These are phyloP conservation scores for Geotrupes spiniger DNA, from an alignment of 2,888 invertebrate genomes.

Conservation along the genomic window DNA sequence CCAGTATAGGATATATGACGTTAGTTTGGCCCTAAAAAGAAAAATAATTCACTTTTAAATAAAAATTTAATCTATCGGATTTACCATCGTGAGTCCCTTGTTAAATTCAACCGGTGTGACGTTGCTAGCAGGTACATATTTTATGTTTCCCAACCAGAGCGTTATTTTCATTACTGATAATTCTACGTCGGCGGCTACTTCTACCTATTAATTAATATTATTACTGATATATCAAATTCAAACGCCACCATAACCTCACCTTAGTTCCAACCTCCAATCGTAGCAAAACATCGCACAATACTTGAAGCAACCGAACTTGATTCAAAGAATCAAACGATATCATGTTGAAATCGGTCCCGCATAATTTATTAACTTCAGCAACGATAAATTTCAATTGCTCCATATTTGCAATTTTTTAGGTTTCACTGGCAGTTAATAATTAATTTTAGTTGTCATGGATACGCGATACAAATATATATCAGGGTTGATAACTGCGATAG, in stretches of 20 bases:
- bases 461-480: too few species aligned
- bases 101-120: slow-evolving; percentile 10
- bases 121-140: slow-evolving; percentile 27
- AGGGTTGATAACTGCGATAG: too few species aligned
- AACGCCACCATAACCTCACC: slow-evolving; percentile 39
- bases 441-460: too few species aligned
- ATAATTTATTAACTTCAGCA: slow-evolving; percentile 68
- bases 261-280: slow-evolving; percentile 67
- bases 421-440: too few species aligned
- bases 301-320: slow-evolving; percentile 72
- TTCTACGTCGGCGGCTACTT: slow-evolving; percentile 27
- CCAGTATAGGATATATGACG: slow-evolving; percentile 72
- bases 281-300: slow-evolving; percentile 74
- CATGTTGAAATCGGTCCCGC: slow-evolving; percentile 73
- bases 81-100: background rate
- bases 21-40: slow-evolving; percentile 70
- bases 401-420: slow-evolving; percentile 10
- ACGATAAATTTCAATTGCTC: slow-evolving; percentile 69
- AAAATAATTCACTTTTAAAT: slow-evolving; percentile 39
- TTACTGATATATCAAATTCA: background rate
- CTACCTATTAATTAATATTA: slow-evolving; percentile 24
- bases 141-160: slow-evolving; percentile 31
- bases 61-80: slow-evolving; percentile 1
- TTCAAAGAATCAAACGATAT: slow-evolving; percentile 82
- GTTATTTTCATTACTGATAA: slow-evolving; percentile 28